Conservation (phyloP, 2,797 vertebrate species). For the Pelobates cultripes region DNA sequence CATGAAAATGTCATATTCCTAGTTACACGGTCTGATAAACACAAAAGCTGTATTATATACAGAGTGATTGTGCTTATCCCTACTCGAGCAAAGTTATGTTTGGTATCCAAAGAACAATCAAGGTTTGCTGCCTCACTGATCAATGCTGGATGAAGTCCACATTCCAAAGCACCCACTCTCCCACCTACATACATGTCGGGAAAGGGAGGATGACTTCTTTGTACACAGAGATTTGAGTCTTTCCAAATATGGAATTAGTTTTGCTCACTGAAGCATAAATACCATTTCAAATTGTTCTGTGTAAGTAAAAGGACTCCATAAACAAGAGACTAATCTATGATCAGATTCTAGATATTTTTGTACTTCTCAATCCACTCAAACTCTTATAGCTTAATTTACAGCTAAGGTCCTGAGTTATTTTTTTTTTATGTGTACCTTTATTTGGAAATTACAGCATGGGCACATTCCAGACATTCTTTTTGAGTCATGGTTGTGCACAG, state of each 20-base stretch:
- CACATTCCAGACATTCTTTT: slow-evolving; percentile 21
- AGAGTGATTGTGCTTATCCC: slow-evolving; percentile 74
- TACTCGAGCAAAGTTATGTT: slow-evolving; percentile 81
- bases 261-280: slow-evolving; percentile 59
- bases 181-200: slow-evolving; percentile 65
- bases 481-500: neutral
- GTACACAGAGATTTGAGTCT: slow-evolving; percentile 57
- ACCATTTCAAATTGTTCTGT: slow-evolving; percentile 59
- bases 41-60: slow-evolving; percentile 80
- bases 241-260: slow-evolving; percentile 66
- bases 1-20: slow-evolving; percentile 58
- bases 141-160: slow-evolving; percentile 75
- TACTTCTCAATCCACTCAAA: slow-evolving; percentile 56
- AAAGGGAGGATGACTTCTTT: slow-evolving; percentile 61
- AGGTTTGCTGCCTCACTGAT: slow-evolving; percentile 86
- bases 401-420: neutral
- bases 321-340: slow-evolving; percentile 62
- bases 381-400: slow-evolving; percentile 11
- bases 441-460: slow-evolving; percentile 10
- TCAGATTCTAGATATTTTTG: slow-evolving; percentile 55
- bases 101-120: slow-evolving; percentile 90
- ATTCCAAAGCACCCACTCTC: slow-evolving; percentile 80
- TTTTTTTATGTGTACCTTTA: slow-evolving; percentile 2
- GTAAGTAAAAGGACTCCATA: slow-evolving; percentile 55
- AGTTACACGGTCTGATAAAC: slow-evolving; percentile 63